Percentiles rank a stretch among this genome's conserved stretches.
Evolutionary conservation across 1,140 invertebrate species (phyloP).

Genomic region (Drosophila orena): DNA sequence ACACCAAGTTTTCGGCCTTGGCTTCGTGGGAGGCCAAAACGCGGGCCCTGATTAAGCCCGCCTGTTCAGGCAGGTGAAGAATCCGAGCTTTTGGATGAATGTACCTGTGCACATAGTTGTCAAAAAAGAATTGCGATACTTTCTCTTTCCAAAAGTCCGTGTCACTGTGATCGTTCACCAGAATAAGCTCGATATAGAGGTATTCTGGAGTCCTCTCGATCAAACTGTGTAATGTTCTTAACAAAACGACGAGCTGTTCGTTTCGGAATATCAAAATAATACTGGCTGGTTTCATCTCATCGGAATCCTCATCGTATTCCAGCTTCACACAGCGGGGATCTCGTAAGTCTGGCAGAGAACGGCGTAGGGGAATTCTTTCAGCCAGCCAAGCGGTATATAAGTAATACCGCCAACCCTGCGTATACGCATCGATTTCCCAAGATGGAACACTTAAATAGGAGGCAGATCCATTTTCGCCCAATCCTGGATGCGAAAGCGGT

Average conservation of each 20-base stretch:
- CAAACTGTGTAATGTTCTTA: conserved; percentile 93
- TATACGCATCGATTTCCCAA: conserved; percentile 3
- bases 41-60: neutral
- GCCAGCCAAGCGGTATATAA: conserved; percentile 18
- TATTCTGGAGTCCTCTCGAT: conserved; percentile 91
- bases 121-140: conserved; percentile 86
- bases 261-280: conserved; percentile 88
- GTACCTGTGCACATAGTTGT: conserved; percentile 76
- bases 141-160: conserved; percentile 73
- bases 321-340: conserved; percentile 18
- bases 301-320: conserved; percentile 74
- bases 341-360: conserved; percentile 16
- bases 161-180: conserved; percentile 95
- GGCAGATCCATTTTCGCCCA: conserved; percentile 7
- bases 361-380: conserved; percentile 14
- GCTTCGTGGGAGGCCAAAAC: neutral
- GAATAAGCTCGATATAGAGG: conserved; percentile 93
- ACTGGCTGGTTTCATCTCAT: neutral
- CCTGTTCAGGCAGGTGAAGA: conserved; percentile 86
- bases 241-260: conserved; percentile 93
- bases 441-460: conserved; percentile 1
- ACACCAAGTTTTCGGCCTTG: neutral
- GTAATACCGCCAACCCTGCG: conserved; percentile 6
- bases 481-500: neutral
- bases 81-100: conserved; percentile 86